Percentiles rank a stretch among this genome's conserved stretches.
phyloP scores from a whole-genome alignment of 1,140 invertebrate species.

The Daktulosphaira vitifoliae region DNA sequence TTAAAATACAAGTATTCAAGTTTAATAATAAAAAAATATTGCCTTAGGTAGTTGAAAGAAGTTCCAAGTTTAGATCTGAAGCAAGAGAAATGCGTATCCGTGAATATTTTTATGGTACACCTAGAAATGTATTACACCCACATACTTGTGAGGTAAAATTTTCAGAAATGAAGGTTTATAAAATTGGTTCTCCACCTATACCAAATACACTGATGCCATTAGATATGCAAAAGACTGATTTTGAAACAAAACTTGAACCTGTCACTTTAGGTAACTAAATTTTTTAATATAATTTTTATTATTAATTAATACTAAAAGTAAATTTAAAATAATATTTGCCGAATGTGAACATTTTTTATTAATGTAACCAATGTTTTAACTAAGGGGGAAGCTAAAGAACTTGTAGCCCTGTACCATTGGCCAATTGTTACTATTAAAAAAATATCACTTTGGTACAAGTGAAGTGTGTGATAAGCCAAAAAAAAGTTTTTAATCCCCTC shows the following conservation, averaged over 20 bases:
- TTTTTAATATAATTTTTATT: background rate
- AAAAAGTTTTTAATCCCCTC: no score
- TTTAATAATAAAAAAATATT: no score
- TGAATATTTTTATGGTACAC: conserved; percentile 90
- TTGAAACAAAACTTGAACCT: conserved; percentile 79
- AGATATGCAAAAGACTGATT: conserved; percentile 89
- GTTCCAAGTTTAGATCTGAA: conserved; percentile 59
- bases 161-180: conserved; percentile 79
- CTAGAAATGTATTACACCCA: conserved; percentile 72
- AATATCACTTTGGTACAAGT: no score
- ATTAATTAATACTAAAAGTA: no score
- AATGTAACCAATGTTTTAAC: no score
- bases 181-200: conserved; percentile 86
- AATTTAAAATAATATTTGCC: no score
- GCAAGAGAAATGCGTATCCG: conserved; percentile 69
- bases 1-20: no score
- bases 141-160: conserved; percentile 86
- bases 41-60: conserved; percentile 83
- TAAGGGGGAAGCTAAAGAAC: no score
- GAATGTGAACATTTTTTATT: no score
- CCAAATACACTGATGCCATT: conserved; percentile 92
- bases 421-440: no score
- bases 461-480: no score
- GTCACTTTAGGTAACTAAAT: conserved; percentile 53
- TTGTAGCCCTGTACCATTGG: no score